Evolutionary conservation across 1,140 invertebrate genomes (phyloP).

Genomic region (Danaus plexippus): DNA sequence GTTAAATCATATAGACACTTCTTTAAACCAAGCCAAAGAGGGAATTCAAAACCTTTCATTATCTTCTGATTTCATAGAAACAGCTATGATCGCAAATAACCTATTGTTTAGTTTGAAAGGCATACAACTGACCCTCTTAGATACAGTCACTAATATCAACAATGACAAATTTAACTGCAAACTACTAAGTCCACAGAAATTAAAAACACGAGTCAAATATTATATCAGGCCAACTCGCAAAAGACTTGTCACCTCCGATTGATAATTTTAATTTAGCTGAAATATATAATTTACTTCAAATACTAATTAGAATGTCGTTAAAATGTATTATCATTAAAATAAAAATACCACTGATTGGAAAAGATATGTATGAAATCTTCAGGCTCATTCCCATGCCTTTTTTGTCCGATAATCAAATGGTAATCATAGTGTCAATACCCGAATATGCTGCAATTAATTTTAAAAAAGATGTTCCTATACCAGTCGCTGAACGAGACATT

Average conservation of each 20-base stretch:
- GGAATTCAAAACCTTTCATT: too few relatives aligned
- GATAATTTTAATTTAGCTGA: neutral
- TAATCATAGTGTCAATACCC: neutral
- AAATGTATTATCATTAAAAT: too few relatives aligned
- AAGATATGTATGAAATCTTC: neutral
- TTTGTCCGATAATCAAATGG: neutral
- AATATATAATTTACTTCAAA: neutral
- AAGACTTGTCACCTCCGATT: neutral
- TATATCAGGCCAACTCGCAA: neutral
- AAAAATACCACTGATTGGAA: neutral
- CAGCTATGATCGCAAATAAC: too few relatives aligned
- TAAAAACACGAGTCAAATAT: neutral
- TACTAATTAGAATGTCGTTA: too few relatives aligned
- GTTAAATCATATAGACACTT: too few relatives aligned
- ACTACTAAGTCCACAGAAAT: too few relatives aligned
- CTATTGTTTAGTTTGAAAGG: too few relatives aligned
- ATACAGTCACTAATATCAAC: too few relatives aligned
- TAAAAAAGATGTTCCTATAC: neutral
- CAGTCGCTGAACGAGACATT: neutral
- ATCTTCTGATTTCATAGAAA: too few relatives aligned
- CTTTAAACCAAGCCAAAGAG: neutral
- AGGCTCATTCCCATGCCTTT: constrained; percentile 1
- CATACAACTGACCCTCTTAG: too few relatives aligned
- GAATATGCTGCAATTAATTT: neutral
- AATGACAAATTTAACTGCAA: too few relatives aligned